A percentile compares a stretch with the other conserved stretches of the same genome.
Evolutionary conservation across 2,888 invertebrate genomes (phyloP).

Genomic region (Camponotus fellah): DNA sequence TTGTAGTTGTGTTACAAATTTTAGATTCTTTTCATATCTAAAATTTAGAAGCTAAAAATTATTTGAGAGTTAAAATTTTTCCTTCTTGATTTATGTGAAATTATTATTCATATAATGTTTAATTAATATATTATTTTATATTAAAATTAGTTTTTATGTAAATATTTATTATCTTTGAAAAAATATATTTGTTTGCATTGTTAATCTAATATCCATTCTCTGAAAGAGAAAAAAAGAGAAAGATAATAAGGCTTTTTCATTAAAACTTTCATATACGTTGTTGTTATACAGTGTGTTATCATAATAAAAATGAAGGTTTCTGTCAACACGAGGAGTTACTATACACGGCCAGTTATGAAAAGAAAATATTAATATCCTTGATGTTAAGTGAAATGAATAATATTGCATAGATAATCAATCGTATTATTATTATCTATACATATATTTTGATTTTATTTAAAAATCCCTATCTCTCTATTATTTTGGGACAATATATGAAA

Average conservation of each 20-base stretch:
- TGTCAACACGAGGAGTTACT: neutral
- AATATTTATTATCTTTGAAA: neutral
- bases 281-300: neutral
- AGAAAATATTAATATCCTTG: conserved; percentile 14
- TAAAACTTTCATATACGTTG: conserved; percentile 20
- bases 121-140: neutral
- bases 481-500: neutral
- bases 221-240: too few relatives aligned
- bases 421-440: neutral
- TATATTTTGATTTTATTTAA: neutral
- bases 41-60: neutral
- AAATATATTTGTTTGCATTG: neutral
- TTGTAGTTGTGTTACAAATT: neutral
- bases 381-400: neutral
- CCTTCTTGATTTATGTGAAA: neutral
- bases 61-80: neutral
- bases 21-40: neutral
- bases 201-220: neutral
- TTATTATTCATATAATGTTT: neutral
- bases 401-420: neutral
- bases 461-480: neutral
- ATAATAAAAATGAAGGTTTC: conserved; percentile 19
- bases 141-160: neutral
- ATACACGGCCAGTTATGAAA: neutral
- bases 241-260: neutral